phyloP scores from a whole-genome alignment of 2,888 invertebrate genomes.

The Erebia ligea region DNA sequence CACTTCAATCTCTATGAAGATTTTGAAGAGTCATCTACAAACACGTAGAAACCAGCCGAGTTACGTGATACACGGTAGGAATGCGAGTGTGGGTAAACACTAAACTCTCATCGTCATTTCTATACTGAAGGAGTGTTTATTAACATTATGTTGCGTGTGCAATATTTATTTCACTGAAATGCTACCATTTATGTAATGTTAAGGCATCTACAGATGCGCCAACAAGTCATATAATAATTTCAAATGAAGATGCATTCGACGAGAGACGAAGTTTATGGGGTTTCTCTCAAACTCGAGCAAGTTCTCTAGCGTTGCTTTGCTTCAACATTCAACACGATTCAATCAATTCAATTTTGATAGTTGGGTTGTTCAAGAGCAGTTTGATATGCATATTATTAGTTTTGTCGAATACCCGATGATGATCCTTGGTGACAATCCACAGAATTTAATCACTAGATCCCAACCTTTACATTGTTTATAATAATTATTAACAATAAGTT shows the following conservation, averaged over 20 bases:
- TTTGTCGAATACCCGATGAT: too few species aligned
- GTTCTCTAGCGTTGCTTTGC: too few species aligned
- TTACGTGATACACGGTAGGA: constrained; percentile 17
- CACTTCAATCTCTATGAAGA: constrained; percentile 3
- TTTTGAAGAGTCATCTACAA: constrained; percentile 17
- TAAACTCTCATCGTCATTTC: constrained; percentile 24
- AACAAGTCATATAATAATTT: neutral
- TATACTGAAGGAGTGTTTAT: constrained; percentile 42
- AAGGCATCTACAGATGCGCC: neutral
- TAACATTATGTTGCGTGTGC: constrained; percentile 54
- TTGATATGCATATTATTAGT: too few species aligned
- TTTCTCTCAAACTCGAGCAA: too few species aligned
- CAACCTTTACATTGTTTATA: too few species aligned
- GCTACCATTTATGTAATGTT: constrained; percentile 45
- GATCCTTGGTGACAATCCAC: too few species aligned
- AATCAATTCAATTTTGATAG: too few species aligned
- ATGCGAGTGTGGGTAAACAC: constrained; percentile 6
- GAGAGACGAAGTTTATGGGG: too few species aligned
- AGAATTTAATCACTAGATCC: too few species aligned
- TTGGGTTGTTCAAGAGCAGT: too few species aligned
- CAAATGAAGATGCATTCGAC: neutral
- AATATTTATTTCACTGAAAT: constrained; percentile 40
- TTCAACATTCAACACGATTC: too few species aligned
- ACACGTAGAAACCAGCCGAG: constrained; percentile 12
- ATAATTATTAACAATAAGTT: too few species aligned